Evolutionary conservation across 2,797 vertebrate species (phyloP).

Genomic region (Muscicapa striata): DNA sequence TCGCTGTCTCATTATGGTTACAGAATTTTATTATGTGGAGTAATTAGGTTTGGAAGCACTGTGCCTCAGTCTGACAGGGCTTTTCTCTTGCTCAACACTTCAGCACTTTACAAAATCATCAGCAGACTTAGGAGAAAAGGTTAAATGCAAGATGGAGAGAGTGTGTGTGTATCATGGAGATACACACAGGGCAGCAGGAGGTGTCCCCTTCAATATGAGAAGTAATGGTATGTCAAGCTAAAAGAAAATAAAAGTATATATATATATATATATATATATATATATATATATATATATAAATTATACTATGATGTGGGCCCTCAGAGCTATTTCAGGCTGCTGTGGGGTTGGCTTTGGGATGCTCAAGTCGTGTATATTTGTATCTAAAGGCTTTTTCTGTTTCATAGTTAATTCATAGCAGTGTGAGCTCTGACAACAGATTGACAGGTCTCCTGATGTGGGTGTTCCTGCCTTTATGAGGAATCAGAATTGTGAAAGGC

Average conservation of each 20-base stretch:
- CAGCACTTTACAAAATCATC: not conserved
- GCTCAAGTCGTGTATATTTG: not conserved
- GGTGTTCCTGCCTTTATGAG: not conserved
- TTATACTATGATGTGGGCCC: not conserved
- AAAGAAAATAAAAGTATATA: not conserved
- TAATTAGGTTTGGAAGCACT: not conserved
- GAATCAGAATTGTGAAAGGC: not conserved
- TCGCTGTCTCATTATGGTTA: not conserved
- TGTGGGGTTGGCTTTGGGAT: not conserved
- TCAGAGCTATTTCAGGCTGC: not conserved
- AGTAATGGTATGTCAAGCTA: not conserved
- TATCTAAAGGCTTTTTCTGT: not conserved
- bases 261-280: not conserved
- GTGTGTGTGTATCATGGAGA: not conserved
- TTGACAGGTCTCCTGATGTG: conserved; percentile 7
- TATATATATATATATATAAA: not conserved
- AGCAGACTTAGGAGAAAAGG: not conserved
- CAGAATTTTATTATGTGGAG: not conserved
- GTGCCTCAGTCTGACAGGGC: not conserved
- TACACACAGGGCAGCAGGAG: not conserved
- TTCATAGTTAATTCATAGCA: not conserved
- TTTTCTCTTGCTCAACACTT: not conserved
- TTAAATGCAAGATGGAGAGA: not conserved
- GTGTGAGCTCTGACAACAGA: not conserved
- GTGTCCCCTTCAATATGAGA: not conserved